These are phyloP conservation scores for Microdon myrmicae DNA, from an alignment of 2,888 invertebrate genomes.

Conservation along the genomic window DNA sequence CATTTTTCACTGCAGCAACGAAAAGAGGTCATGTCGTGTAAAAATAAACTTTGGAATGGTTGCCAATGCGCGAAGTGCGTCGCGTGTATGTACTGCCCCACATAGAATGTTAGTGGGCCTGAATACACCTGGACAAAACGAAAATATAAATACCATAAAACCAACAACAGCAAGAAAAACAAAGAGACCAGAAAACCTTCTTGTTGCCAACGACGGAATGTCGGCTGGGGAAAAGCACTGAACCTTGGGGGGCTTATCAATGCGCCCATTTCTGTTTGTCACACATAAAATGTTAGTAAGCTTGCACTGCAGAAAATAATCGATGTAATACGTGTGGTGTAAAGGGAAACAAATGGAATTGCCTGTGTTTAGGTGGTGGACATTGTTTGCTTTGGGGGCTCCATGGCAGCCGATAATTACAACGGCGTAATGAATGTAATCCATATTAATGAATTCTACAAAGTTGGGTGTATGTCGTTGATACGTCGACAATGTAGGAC, in stretches of 20 bases:
- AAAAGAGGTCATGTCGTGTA: slow-evolving; percentile 42
- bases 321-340: no score
- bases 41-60: slow-evolving; percentile 34
- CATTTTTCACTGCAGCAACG: slow-evolving; percentile 33
- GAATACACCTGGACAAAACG: background rate
- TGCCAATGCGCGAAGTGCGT: background rate
- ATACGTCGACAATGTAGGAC: no score
- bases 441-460: no score
- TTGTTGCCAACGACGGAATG: background rate
- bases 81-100: slow-evolving; percentile 3
- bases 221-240: slow-evolving; percentile 40
- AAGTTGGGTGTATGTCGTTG: no score
- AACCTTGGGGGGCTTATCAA: slow-evolving; percentile 32
- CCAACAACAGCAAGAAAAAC: no score
- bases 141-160: background rate
- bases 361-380: no score
- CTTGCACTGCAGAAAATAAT: background rate
- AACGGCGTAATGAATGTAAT: no score
- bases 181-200: no score
- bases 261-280: slow-evolving; percentile 26
- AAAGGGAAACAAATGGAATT: background rate
- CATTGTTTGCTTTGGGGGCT: no score
- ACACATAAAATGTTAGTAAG: slow-evolving; percentile 13
- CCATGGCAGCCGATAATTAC: no score
- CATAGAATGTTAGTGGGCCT: slow-evolving; percentile 42